Base-by-base conservation (phyloP, 2,888 invertebrate genomes). In the Tetropium fuscum region DNA sequence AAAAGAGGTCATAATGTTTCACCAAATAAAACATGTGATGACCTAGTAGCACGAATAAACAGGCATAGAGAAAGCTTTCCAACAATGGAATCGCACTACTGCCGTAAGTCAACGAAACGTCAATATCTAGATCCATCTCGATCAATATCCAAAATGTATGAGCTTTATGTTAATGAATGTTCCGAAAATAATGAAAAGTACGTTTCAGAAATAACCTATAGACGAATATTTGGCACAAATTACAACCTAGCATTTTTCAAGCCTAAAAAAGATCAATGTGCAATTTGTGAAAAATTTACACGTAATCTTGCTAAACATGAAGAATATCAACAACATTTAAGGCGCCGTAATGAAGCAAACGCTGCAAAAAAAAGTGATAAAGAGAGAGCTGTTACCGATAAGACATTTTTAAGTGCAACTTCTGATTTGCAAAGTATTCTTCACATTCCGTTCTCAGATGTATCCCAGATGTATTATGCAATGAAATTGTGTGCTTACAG, bases 241-340 rank as follows among this genome's bases (percentile, higher is more conserved):
- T 67, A 51, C 40, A 68, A 66, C 44, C 32, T 64, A 22, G 55
- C 60, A 13, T 68, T 68, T 49, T 60, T 60, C 32, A 53, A 57
- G 3, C 63, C 69, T n/a, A 68, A 69, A 49, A 68, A 69, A 38
- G 64, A 66, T 41, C 59, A 63, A 36, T 69, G 65, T 49, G 45
- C 41, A 34, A 44, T 55, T 20, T 69, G 67, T 34, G 22, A 27
- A 34, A 32, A 54, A 36, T 56, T 53, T 19, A 38, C 19, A 53
- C 11, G 7, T 8, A 36, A 58, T 8, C 10, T 20, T 8, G 20
- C 45, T 30, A 36, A 41, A 18, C 18, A 56, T 41, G 51, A 63
- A 56, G 40, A 66, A 44, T 63, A 69, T 56, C 19, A 63, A 57
- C 15, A 55, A 43, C 68, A 71, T 61, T 30, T 69, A 48, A 13